These are phyloP conservation scores for Gila robusta DNA, from an alignment of 2,797 vertebrate species.

Conservation along the genomic window DNA sequence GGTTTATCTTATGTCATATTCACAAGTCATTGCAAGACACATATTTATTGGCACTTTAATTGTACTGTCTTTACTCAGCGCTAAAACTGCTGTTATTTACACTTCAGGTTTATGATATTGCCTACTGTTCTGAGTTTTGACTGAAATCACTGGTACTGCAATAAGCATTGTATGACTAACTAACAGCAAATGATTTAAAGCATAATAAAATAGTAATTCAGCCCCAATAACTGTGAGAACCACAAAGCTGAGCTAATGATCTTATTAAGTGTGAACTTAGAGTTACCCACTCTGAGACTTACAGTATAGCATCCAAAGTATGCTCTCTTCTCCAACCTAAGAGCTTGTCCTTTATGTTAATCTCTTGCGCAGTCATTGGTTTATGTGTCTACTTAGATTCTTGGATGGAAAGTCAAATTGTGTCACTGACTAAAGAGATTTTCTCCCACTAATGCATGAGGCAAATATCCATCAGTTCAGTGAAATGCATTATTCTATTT, in stretches of 20 bases:
- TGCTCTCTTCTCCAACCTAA: neutral
- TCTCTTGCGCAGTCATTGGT: neutral
- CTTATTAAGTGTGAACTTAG: slow-evolving; percentile 22
- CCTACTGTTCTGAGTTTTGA: neutral
- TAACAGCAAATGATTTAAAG: slow-evolving; percentile 1
- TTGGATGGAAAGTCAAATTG: slow-evolving; percentile 24
- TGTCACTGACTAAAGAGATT: slow-evolving; percentile 51
- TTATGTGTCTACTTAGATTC: slow-evolving; percentile 11
- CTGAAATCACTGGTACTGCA: slow-evolving; percentile 4
- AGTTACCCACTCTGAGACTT: neutral
- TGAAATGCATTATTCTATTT: slow-evolving; percentile 54
- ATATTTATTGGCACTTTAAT: too few relatives aligned
- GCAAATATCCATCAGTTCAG: slow-evolving; percentile 55
- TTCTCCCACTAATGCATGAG: slow-evolving; percentile 39
- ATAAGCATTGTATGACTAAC: neutral
- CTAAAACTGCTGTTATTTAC: neutral
- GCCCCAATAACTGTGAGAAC: neutral
- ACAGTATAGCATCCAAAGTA: neutral
- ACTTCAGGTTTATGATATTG: neutral
- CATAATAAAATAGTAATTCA: slow-evolving; percentile 13
- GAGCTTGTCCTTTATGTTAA: neutral
- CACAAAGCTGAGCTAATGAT: slow-evolving; percentile 22
- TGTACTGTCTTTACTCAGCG: neutral
- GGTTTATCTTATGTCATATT: neutral
- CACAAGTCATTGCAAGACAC: neutral